A percentile compares a stretch with the other conserved stretches of the same genome.
These are phyloP conservation scores for Alethe castanea DNA, from an alignment of 2,113 vertebrate species.

Conservation along the genomic window DNA sequence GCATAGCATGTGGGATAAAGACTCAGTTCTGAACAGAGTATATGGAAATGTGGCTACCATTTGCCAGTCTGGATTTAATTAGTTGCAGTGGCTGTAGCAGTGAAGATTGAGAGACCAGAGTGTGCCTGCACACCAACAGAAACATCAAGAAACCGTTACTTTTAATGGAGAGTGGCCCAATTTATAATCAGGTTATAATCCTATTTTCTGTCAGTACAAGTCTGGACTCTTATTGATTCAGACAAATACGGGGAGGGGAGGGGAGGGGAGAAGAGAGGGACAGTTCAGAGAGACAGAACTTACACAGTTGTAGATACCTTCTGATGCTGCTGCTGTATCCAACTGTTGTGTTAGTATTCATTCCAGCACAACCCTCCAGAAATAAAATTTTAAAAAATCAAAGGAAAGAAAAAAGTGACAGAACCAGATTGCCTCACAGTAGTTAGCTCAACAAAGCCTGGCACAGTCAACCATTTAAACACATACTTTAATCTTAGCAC, in stretches of 20 bases:
- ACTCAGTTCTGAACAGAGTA: not conserved
- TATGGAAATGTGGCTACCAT: slow-evolving; percentile 12
- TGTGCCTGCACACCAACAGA: not conserved
- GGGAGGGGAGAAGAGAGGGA: not conserved
- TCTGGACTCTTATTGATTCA: not conserved
- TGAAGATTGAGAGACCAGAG: not conserved
- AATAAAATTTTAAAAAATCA: not conserved
- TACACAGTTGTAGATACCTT: not conserved
- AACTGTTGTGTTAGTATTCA: slow-evolving; percentile 21
- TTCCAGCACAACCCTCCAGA: not conserved
- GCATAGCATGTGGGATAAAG: not conserved
- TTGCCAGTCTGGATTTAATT: not conserved
- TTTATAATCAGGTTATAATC: not conserved
- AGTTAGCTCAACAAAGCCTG: not conserved
- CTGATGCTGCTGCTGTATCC: not conserved
- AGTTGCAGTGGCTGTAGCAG: not conserved
- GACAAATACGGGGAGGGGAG: not conserved
- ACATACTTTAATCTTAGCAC: not conserved
- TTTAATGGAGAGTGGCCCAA: not conserved
- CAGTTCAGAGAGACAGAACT: not conserved
- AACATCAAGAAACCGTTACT: not conserved
- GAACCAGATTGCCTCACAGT: not conserved
- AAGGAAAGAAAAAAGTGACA: not conserved
- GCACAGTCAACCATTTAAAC: not conserved
- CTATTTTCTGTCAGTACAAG: not conserved